Percentiles rank a stretch among this genome's conserved stretches.
Conservation (phyloP, 1,140 invertebrate species). For the Drosophila melanica region DNA sequence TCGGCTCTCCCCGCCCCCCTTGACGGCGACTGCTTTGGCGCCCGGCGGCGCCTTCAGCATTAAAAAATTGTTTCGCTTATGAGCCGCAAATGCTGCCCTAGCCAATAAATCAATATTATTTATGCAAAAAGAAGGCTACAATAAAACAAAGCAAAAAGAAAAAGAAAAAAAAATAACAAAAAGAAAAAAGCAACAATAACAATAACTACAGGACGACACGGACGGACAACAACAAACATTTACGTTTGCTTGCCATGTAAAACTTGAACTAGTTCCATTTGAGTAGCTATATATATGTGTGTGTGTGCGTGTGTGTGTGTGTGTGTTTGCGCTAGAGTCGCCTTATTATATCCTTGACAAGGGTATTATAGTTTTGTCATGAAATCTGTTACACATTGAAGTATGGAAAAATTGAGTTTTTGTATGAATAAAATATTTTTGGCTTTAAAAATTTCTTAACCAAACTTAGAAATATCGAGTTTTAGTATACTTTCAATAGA, state of each 20-base stretch:
- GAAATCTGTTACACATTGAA: background rate
- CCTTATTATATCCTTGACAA: background rate
- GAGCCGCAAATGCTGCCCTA: constrained; percentile 75
- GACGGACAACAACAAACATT: constrained; percentile 37
- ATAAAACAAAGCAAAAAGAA: constrained; percentile 1
- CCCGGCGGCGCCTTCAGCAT: constrained; percentile 52
- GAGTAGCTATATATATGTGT: background rate
- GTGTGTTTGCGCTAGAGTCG: constrained; percentile 11
- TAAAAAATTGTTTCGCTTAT: constrained; percentile 70
- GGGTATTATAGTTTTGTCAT: background rate
- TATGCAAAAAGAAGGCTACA: constrained; percentile 63
- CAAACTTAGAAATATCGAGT: no score
- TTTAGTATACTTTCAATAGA: no score
- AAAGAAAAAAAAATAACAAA: background rate
- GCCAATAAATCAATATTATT: constrained; percentile 80
- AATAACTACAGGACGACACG: constrained; percentile 14
- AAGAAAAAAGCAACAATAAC: constrained; percentile 12
- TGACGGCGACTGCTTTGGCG: background rate
- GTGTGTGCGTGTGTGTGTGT: constrained; percentile 14
- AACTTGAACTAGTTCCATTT: constrained; percentile 71
- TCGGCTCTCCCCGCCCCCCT: constrained; percentile 4
- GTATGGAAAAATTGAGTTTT: no score
- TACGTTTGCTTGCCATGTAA: constrained; percentile 52
- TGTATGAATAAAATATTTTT: no score
- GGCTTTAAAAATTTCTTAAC: no score